Percentiles rank a stretch among this genome's conserved stretches.
phyloP scores from a whole-genome alignment of 2,113 vertebrate species.

The Pygoscelis adeliae region DNA sequence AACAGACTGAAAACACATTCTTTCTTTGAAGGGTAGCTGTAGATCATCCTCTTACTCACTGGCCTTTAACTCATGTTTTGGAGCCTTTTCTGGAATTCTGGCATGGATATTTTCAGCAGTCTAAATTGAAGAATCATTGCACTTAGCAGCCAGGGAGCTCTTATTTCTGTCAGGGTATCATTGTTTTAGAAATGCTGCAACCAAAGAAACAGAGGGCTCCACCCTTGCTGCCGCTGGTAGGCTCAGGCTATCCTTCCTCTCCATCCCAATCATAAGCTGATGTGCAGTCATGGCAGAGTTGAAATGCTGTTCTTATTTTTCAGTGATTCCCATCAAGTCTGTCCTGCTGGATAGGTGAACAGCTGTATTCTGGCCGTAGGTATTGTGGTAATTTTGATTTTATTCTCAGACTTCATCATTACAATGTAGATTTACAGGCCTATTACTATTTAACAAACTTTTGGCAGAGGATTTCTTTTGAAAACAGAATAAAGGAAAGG shows the following conservation, averaged over 20 bases:
- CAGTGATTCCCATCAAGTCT: neutral
- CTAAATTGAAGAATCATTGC: neutral
- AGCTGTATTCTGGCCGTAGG: neutral
- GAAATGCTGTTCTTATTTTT: neutral
- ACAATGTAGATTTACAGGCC: neutral
- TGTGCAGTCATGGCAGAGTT: neutral
- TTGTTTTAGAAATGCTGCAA: neutral
- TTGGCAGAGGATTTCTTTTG: neutral
- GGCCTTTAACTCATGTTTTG: neutral
- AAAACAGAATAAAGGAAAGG: neutral
- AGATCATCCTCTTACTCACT: neutral
- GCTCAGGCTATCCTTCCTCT: neutral
- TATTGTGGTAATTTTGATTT: neutral
- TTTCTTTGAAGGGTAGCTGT: neutral
- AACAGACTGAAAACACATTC: neutral
- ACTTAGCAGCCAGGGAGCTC: neutral
- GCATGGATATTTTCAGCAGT: neutral
- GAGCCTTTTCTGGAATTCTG: neutral
- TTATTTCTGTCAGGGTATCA: neutral
- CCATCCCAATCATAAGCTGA: neutral
- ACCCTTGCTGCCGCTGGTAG: neutral
- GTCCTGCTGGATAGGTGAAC: neutral
- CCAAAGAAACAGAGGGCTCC: neutral
- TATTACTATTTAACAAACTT: neutral
- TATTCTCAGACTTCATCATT: neutral